Conservation (phyloP, 2,888 invertebrate genomes). For the Papilio gigon region DNA sequence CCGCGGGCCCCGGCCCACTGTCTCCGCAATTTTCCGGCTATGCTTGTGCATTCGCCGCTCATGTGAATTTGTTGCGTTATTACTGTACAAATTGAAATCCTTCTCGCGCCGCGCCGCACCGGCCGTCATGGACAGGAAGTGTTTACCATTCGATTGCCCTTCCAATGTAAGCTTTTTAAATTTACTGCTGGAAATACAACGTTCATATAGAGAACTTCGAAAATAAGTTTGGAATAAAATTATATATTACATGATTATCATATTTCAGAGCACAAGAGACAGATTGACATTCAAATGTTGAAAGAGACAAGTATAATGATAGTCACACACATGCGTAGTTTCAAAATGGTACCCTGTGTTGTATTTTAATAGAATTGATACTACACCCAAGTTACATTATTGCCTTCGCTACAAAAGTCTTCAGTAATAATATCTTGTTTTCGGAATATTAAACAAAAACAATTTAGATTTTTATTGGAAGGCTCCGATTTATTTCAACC, state of each 20-base stretch:
- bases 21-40: slow-evolving; percentile 76
- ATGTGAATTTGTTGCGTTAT: slow-evolving; percentile 69
- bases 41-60: slow-evolving; percentile 70
- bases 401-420: background rate
- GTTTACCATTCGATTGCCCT: slow-evolving; percentile 27
- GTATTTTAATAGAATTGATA: background rate
- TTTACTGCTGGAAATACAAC: background rate
- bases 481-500: slow-evolving; percentile 36
- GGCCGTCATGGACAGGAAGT: slow-evolving; percentile 45
- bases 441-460: slow-evolving; percentile 36
- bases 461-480: slow-evolving; percentile 33
- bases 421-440: slow-evolving; percentile 14
- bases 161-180: slow-evolving; percentile 23
- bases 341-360: too few relatives aligned
- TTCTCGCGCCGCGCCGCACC: slow-evolving; percentile 50
- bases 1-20: slow-evolving; percentile 59
- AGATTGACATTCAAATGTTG: background rate
- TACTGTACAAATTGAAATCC: slow-evolving; percentile 61
- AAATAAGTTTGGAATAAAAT: too few relatives aligned
- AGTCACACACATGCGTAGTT: too few relatives aligned
- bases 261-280: too few relatives aligned
- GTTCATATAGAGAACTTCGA: too few relatives aligned
- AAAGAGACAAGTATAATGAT: too few relatives aligned
- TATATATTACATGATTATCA: background rate
- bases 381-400: background rate